These are phyloP conservation scores for Mastigias papua DNA, from an alignment of 30 jellyfish, hydroid and myxozoan species.

Conservation along the genomic window DNA sequence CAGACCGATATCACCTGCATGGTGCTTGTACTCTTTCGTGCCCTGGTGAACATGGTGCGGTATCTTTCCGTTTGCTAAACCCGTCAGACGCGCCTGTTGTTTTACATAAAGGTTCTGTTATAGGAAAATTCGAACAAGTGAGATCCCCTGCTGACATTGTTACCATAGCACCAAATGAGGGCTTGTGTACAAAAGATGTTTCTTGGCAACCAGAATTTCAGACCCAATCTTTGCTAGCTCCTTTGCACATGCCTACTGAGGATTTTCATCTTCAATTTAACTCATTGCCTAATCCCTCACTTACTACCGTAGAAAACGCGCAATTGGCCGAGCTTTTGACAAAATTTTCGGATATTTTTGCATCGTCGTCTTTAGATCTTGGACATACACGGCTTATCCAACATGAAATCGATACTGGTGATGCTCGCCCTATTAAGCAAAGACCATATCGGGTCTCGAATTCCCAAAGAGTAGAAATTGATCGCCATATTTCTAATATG, in stretches of 20 bases:
- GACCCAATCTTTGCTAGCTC: background rate
- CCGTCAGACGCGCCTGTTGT: background rate
- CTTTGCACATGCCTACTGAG: background rate
- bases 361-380: constrained; percentile 15
- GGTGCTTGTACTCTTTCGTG: background rate
- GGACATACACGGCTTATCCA: constrained; percentile 30
- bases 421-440: constrained; percentile 47
- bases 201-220: background rate
- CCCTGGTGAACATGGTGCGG: constrained; percentile 19
- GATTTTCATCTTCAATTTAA: background rate
- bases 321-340: constrained; percentile 12
- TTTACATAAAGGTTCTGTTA: constrained; percentile 12
- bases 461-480: constrained; percentile 11
- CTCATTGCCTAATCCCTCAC: background rate
- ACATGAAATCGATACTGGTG: constrained; percentile 43
- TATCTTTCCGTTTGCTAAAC: constrained; percentile 3
- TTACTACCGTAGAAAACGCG: constrained; percentile 2
- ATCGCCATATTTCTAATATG: constrained; percentile 18
- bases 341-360: constrained; percentile 15
- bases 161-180: background rate
- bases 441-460: constrained; percentile 34
- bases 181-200: constrained; percentile 2
- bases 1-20: background rate
- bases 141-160: constrained; percentile 3
- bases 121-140: constrained; percentile 3